Percentiles rank a stretch among this genome's conserved stretches.
These are phyloP conservation scores for Tychaedon coryphoeus DNA, from an alignment of 2,113 vertebrate species.

Conservation along the genomic window DNA sequence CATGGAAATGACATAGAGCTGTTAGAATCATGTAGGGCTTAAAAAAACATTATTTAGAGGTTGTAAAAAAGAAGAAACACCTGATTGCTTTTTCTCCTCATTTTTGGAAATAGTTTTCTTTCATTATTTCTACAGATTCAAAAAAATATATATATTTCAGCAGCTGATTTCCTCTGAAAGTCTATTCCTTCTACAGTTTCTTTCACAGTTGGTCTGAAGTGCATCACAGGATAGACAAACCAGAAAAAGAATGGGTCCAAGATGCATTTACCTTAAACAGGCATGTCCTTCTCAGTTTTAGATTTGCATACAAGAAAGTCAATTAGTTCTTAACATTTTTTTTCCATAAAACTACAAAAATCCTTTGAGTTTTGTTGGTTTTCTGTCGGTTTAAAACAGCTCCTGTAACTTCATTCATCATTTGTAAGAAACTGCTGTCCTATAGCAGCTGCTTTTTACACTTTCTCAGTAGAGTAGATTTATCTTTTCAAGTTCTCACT, in stretches of 20 bases:
- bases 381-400: neutral
- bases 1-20: neutral
- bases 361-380: neutral
- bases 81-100: fast-evolving
- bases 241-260: neutral
- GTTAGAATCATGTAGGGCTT: neutral
- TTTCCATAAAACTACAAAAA: neutral
- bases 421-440: neutral
- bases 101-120: neutral
- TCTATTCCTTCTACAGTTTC: neutral
- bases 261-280: neutral
- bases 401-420: neutral
- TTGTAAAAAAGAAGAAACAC: neutral
- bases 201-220: neutral
- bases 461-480: neutral
- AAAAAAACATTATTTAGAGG: neutral
- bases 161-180: neutral
- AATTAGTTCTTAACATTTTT: neutral
- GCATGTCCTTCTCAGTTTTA: neutral
- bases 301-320: neutral
- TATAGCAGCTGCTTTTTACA: neutral
- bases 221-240: neutral
- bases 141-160: neutral
- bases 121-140: neutral
- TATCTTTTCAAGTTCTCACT: neutral